Conservation (phyloP, 53 echinoderm and acorn worm species). For the Mesocentrotus franciscanus region DNA sequence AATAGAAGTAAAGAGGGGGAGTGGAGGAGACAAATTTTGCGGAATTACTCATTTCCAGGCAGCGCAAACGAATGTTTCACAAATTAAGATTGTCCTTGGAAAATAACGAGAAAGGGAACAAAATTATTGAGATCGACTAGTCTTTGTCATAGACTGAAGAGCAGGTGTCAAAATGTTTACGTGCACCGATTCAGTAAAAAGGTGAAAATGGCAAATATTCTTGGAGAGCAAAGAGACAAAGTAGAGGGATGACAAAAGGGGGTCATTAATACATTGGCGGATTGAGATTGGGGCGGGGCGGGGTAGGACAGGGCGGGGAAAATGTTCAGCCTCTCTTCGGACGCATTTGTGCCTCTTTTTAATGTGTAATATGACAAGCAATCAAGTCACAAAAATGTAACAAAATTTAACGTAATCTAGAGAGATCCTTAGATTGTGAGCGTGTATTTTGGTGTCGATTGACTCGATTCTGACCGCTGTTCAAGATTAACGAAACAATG, state of each 20-base stretch:
- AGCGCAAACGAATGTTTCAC: conserved; percentile 38
- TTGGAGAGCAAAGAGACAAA: too few relatives aligned
- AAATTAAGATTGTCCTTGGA: conserved; percentile 57
- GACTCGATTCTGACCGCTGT: not conserved
- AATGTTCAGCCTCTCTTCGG: too few relatives aligned
- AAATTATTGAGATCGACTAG: not conserved
- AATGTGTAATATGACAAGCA: not conserved
- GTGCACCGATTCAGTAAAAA: not conserved
- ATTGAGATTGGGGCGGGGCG: not conserved
- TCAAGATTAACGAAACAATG: not conserved
- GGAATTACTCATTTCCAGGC: conserved; percentile 51
- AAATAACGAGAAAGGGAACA: not conserved
- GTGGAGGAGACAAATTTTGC: not conserved
- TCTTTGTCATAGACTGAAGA: not conserved
- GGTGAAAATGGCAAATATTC: not conserved
- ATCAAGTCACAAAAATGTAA: not conserved
- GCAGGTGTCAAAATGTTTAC: not conserved
- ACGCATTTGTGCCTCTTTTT: too few relatives aligned
- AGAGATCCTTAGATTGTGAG: not conserved
- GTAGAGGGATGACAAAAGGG: too few relatives aligned
- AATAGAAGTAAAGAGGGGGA: not conserved
- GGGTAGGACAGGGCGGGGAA: not conserved
- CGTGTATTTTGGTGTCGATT: not conserved
- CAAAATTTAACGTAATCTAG: not conserved
- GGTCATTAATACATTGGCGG: too few relatives aligned